These are phyloP conservation scores for Anisognathus igniventris DNA, from an alignment of 2,797 vertebrate species.

Conservation along the genomic window DNA sequence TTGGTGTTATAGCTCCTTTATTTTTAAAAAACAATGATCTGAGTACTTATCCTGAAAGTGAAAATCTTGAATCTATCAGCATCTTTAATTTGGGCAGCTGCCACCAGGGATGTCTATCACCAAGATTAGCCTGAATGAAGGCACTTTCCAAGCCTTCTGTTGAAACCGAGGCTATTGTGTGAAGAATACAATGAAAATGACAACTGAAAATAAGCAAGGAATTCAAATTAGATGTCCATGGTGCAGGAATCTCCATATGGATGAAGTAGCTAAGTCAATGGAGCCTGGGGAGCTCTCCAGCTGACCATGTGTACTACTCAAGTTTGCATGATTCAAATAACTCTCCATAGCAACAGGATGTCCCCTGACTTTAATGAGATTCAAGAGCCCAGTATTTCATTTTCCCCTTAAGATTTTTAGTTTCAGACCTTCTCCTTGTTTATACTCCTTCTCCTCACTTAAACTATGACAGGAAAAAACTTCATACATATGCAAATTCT, in stretches of 20 bases:
- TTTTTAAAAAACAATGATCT: background rate
- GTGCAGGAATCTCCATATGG: background rate
- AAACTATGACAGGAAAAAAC: background rate
- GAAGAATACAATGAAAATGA: background rate
- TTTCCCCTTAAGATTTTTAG: background rate
- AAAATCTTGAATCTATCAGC: background rate
- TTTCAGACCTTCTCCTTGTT: background rate
- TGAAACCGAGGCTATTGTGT: background rate
- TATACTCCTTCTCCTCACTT: background rate
- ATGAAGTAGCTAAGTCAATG: background rate
- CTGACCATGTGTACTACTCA: fast-evolving
- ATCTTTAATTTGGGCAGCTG: background rate
- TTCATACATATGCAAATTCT: background rate
- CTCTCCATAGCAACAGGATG: background rate
- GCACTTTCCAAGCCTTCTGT: background rate
- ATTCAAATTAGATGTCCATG: background rate
- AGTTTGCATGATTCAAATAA: background rate
- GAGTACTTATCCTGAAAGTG: background rate
- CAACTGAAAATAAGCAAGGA: background rate
- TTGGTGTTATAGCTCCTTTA: background rate
- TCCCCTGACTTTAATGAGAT: background rate
- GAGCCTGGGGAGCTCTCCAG: background rate
- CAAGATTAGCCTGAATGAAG: background rate
- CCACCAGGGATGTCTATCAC: background rate
- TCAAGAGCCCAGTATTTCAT: background rate